Base-by-base conservation (phyloP, 2,797 vertebrate genomes). In the Anguilla pacifica region DNA sequence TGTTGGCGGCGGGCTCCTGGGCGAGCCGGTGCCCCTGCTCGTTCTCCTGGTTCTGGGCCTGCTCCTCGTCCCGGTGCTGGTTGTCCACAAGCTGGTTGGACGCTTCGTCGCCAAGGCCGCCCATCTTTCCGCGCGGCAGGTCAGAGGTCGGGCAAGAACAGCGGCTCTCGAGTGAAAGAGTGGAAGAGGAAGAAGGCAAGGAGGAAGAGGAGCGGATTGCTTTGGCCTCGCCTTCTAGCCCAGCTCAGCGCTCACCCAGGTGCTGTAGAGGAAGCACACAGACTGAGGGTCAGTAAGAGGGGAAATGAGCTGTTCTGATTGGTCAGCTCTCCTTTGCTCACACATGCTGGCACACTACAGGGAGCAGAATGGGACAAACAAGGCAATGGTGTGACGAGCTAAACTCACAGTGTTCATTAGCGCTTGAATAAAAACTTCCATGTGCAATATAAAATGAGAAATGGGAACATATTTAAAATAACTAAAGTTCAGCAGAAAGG, bases 281-380 rank as follows among this genome's bases (percentile, higher is more conserved):
- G 91, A 83, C 93, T 93, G 31, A 96, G 94, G 89, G 94, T 96
- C 90, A 96, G 93, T 0, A 93, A 82, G 0, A 95, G 92, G 74
- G 93, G 90, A 0, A 94, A 92, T 72, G 93, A 93, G 85, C 93
- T 92, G 90, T 96, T 96, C 89, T 96, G 96, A 39, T 97, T 96
- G 89, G 95, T 94, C 91, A 95, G 91, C 92, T 95, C 95, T 94
- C 93, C 87, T 93, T 94, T 25, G 95, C 91, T n/a, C 96, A 97
- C 96, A 95, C 94, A 82, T 87, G 59, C 79, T 91, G 70, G 17
- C 87, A 88, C 86, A 87, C 46, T 81, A n/a, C 77, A 81, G 77
- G 77, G 46, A 10, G 77, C 77, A 2, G 19, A 35, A 43, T 17
- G 35, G 72, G 72, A 77, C 35, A 77, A 43, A 77, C 15, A 77